These are phyloP conservation scores for Drosophila pegasa DNA, from an alignment of 2,888 invertebrate genomes.

Conservation along the genomic window DNA sequence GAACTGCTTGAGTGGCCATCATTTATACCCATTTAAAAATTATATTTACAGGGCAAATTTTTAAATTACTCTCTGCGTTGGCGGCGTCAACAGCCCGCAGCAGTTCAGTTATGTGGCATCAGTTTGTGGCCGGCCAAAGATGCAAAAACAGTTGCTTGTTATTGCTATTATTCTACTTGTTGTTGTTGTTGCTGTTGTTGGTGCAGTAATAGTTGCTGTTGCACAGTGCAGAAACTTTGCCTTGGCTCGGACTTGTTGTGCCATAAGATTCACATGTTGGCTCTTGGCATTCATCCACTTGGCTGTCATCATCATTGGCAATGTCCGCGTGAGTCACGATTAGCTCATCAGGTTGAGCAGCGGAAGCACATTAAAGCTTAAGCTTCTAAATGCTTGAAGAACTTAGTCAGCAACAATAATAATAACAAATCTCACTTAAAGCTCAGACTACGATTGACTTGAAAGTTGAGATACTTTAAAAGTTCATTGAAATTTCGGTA, in stretches of 20 bases:
- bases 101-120: slow-evolving; percentile 23
- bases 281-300: slow-evolving; percentile 30
- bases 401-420: neutral
- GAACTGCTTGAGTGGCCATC: neutral
- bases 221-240: slow-evolving; percentile 32
- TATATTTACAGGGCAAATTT: slow-evolving; percentile 13
- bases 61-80: slow-evolving; percentile 40
- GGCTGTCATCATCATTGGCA: slow-evolving; percentile 19
- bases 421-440: neutral
- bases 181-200: slow-evolving; percentile 16
- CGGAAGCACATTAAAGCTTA: slow-evolving; percentile 6
- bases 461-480: neutral
- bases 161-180: slow-evolving; percentile 27
- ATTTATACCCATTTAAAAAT: neutral
- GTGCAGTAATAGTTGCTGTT: slow-evolving; percentile 13
- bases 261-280: slow-evolving; percentile 54
- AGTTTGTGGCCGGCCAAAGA: slow-evolving; percentile 35
- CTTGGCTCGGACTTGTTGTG: slow-evolving; percentile 38
- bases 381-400: neutral
- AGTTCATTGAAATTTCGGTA: too few species aligned
- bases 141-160: slow-evolving; percentile 54
- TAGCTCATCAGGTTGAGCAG: neutral
- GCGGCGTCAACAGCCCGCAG: slow-evolving; percentile 38
- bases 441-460: neutral
- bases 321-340: slow-evolving; percentile 35